Base-by-base conservation (phyloP, 1,140 invertebrate genomes). In the Brachionus calyciflorus region DNA sequence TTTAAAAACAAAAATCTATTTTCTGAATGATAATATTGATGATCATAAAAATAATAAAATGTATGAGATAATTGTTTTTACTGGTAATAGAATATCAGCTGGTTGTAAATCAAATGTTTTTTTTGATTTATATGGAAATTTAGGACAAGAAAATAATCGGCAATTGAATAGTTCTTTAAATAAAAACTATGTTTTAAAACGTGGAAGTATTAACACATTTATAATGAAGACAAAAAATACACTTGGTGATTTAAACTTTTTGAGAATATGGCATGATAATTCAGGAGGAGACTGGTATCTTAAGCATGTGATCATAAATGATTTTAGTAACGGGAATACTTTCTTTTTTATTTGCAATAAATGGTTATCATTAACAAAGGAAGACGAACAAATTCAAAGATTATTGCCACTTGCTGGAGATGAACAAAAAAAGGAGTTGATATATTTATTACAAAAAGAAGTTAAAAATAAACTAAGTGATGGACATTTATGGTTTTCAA, bases 331-430 rank as follows among this genome's bases (percentile, higher is more conserved):
- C 0, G 82, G 84, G n/a, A 80, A 85, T 57, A 87, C 86, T 69
- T 88, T 82, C 79, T 81, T 85, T 77, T 89, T 89, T 79, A 85
- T 88, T 53, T 81, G 79, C 30, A 84, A 88, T 77, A 80, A 81
- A 53, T 89, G 88, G 88, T 83, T 88, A 76, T 87, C 87, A 60
- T 83, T 88, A 1, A 87, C 88, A 79, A 86, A 88, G 80, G 85
- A 83, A 17, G 87, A 88, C 81, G 87, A 88, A 53, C 81, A 82
- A 87, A 84, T 88, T 77, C 87, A 88, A 78, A 81, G 87, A 17
- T 79, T 88, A n/a, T 80, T 88, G 37, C 85, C 87, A 1, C 3
- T 10, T 51, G 5, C 40, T 5, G 7, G 19, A 1, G 21, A 49
- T 24, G 24, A 70, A 33, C 37, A 70, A 26, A 48, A 55, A 33